Percentiles rank a stretch among this genome's conserved stretches.
These are phyloP conservation scores for Microplitis demolitor DNA, from an alignment of 1,140 invertebrate species.

Conservation along the genomic window DNA sequence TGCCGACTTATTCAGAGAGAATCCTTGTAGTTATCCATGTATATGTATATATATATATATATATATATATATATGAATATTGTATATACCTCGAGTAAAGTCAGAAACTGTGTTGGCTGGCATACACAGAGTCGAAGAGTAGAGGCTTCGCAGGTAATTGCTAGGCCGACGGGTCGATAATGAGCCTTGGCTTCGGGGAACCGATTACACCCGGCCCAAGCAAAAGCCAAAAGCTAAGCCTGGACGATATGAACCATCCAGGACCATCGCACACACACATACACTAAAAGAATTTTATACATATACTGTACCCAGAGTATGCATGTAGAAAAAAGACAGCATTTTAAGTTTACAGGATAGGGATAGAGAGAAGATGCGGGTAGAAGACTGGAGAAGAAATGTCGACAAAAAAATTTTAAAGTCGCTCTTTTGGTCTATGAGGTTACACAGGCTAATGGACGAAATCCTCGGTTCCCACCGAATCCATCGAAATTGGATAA, in stretches of 20 bases:
- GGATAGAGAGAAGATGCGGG: neutral
- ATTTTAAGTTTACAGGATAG: slow-evolving; percentile 15
- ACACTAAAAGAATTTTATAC: neutral
- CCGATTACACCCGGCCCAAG: slow-evolving; percentile 60
- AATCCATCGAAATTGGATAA: slow-evolving; percentile 27
- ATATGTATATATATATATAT: neutral
- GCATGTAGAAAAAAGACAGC: neutral
- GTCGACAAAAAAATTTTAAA: neutral
- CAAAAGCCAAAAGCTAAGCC: slow-evolving; percentile 53
- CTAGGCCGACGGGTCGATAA: slow-evolving; percentile 63
- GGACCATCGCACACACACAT: too few species aligned
- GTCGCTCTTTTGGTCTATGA: slow-evolving; percentile 18
- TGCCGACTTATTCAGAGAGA: too few species aligned
- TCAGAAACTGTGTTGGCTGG: slow-evolving; percentile 17
- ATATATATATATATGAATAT: neutral
- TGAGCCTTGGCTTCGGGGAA: slow-evolving; percentile 62
- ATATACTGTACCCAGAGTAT: neutral
- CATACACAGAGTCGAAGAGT: slow-evolving; percentile 41
- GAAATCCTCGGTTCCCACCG: slow-evolving; percentile 29
- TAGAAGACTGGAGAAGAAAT: neutral
- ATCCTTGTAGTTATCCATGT: neutral
- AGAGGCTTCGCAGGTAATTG: slow-evolving; percentile 61
- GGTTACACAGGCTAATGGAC: slow-evolving; percentile 26
- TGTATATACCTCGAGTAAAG: neutral
- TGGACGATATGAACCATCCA: neutral